Base-by-base conservation (phyloP, 2,888 invertebrate genomes). In the Bunonema sp. region DNA sequence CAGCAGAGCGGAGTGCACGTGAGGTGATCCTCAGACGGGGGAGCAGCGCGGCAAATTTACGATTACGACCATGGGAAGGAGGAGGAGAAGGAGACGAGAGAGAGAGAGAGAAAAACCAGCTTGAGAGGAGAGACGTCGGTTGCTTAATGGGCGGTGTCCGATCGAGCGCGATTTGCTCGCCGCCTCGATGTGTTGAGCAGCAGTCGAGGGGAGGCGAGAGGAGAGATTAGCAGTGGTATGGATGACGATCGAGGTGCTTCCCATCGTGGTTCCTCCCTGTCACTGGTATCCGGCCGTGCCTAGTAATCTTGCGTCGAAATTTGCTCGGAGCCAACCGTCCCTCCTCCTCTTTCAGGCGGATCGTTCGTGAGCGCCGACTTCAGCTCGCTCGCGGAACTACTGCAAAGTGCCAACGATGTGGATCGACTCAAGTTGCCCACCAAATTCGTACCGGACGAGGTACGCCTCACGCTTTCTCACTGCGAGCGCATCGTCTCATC, bases 361-460 rank as follows among this genome's bases (percentile, higher is more conserved):
- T 20, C 42, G 5, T 22, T 37, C 23, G 23, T 34, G 1, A 37
- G 39, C 3, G 36, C 45, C 18, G 50, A 50, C 29, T 50, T 50
- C 39, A 33, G 40, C 18, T 41, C 41, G 16, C 45, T 50, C 30
- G 42, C 42, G 15, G 46, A 46, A 8, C 39, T 50, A 18, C 43
- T 50, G 21, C 43, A 49, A 41, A n/a, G n/a, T n/a, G 41, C 28
- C n/a, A 37, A 30, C 16, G 49, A 49, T n/a, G 41, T 49, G 26
- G 46, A 34, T 18, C 39, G 40, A 15, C 31, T 49, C 23, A 45
- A 42, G 24, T 42, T 49, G 20, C 49, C 49, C 16, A 45, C 39
- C 16, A 49, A 49, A 24, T 47, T 35, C 32, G 44, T n/a, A 15
- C 32, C 32, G 12, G 46, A 46, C 18, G 39, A 42, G 36, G 42